Percentiles rank a stretch among this genome's conserved stretches.
These are phyloP conservation scores for Cebidichthys violaceus DNA, from an alignment of 2,113 vertebrate species.

Conservation along the genomic window DNA sequence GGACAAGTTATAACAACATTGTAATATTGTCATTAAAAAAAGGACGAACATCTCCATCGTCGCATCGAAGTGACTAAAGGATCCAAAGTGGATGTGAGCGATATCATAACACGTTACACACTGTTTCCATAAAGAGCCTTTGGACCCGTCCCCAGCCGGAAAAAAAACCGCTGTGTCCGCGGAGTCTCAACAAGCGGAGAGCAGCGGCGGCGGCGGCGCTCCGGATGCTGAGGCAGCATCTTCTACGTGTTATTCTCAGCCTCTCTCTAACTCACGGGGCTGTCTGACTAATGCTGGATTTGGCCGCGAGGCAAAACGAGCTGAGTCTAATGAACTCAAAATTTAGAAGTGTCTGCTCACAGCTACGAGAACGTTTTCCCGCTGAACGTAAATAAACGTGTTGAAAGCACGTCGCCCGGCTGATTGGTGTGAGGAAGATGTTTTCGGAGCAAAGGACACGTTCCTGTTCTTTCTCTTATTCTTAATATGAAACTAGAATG, in stretches of 20 bases:
- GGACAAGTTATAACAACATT: not conserved
- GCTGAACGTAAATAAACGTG: constrained; percentile 9
- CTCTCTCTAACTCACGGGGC: constrained; percentile 8
- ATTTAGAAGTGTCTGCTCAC: constrained; percentile 36
- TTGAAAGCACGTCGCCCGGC: not conserved
- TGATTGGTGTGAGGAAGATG: constrained; percentile 3
- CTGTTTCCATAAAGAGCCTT: not conserved
- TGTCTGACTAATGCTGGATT: constrained; percentile 42
- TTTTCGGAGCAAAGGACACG: not conserved
- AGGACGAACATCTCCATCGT: not conserved
- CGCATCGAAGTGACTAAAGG: not conserved
- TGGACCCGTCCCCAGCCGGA: not conserved
- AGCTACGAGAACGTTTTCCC: constrained; percentile 28
- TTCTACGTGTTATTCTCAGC: constrained; percentile 18
- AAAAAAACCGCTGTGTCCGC: fast-evolving
- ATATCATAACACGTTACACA: not conserved
- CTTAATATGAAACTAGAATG: not conserved
- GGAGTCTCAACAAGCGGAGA: constrained; percentile 13
- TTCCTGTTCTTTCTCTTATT: not conserved
- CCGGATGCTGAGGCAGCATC: constrained; percentile 47
- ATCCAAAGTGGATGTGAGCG: not conserved
- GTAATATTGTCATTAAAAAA: too few relatives aligned
- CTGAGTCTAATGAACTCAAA: constrained; percentile 62
- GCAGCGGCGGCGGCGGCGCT: not conserved
- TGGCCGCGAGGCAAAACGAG: constrained; percentile 49